Evolutionary conservation across 2,113 vertebrate species (phyloP), one percentile per base, ranked within the genome.

Genomic region (Cranoglanis bouderius): DNA sequence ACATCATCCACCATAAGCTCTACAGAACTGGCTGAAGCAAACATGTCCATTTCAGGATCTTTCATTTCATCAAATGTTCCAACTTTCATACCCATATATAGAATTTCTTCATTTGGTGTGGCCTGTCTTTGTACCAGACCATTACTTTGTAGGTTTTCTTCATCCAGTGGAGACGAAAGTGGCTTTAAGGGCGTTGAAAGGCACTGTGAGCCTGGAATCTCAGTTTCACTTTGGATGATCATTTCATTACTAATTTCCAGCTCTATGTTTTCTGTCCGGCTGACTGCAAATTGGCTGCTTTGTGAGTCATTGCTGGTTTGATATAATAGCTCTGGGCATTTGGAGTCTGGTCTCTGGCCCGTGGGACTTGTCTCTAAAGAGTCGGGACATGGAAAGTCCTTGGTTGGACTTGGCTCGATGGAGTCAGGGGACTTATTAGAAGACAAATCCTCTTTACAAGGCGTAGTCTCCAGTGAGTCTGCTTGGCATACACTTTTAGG

Each of bases 391-490:
- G 97, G 97, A 32, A 97, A 98, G 88, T 99, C 98, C 90, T 96
- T 96, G 82, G 95, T 96, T 84, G 98, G 98, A 88, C 98, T 99
- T 90, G 98, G 97, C 87, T 99, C 98, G 92, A 99, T 96, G 86
- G 98, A 99, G 94, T 99, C 98, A 0, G 98, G 98, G 0, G 98
- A 97, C 94, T 97, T 98, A 91, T 96, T 96, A 77, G 98, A 99
- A 21, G 98, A 99, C 78, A 94, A 95, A 88, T 99, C 98, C 93
- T 99, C 97, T 87, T 95, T 93, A 61, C 97, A 91, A 46, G 98
- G 98, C 93, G 97, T 99, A 91, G 94, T 92, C 93, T 99, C 98
- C 86, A 99, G 89, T 16, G 98, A 99, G 93, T 99, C 98, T 90
- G 93, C 96, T 87, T 97, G 96, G 93, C 94, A 97, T 55, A 93